These are phyloP conservation scores for Lasioglossum zephyrum DNA, from an alignment of 2,888 invertebrate genomes.

Conservation along the genomic window DNA sequence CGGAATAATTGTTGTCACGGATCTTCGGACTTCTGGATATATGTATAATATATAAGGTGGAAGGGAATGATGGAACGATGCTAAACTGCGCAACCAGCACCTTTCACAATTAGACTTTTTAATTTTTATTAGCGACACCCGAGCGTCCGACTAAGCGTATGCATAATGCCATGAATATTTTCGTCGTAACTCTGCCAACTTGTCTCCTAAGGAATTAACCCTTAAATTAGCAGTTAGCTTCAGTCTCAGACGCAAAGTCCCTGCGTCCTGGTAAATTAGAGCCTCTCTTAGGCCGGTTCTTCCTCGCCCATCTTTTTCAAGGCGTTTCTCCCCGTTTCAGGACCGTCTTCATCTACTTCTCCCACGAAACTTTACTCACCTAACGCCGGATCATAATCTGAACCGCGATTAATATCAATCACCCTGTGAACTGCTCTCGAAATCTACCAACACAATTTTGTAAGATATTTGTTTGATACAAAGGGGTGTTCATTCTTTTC, in stretches of 20 bases:
- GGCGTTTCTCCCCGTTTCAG: constrained; percentile 61
- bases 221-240: constrained; percentile 85
- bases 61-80: constrained; percentile 67
- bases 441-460: background rate
- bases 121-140: constrained; percentile 83
- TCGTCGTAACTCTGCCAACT: constrained; percentile 84
- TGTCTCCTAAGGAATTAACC: constrained; percentile 85
- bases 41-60: constrained; percentile 24
- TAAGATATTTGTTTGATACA: background rate
- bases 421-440: background rate
- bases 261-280: constrained; percentile 83
- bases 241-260: constrained; percentile 82
- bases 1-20: background rate
- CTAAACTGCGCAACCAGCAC: constrained; percentile 71
- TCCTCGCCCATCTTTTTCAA: constrained; percentile 63
- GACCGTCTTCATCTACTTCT: constrained; percentile 14
- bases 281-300: constrained; percentile 76
- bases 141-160: constrained; percentile 82
- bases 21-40: background rate
- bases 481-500: background rate
- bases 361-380: constrained; percentile 72
- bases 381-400: constrained; percentile 47
- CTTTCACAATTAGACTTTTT: constrained; percentile 84
- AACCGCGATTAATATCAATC: background rate
- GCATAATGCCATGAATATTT: constrained; percentile 85